Evolutionary conservation across 1,140 invertebrate species (phyloP).

Genomic region (Trypoxylus dichotomus): DNA sequence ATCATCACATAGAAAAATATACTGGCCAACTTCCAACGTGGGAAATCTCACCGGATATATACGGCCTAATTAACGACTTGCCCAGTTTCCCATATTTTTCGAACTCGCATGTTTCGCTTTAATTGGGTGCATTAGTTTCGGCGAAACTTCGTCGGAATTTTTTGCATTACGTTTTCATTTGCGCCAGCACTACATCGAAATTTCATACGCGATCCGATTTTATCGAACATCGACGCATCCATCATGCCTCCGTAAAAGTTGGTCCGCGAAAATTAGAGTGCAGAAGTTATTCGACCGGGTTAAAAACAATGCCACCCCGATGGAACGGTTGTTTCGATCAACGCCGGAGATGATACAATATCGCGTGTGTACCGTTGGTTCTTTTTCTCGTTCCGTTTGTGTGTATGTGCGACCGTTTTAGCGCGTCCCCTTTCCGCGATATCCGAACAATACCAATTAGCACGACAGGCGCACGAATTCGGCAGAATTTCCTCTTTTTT

Average conservation of each 20-base stretch:
- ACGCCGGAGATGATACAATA: background rate
- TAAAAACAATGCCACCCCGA: background rate
- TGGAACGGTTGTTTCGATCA: background rate
- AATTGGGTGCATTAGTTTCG: no score
- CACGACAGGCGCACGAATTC: background rate
- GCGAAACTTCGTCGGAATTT: background rate
- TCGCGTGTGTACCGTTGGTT: no score
- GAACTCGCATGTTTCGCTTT: no score
- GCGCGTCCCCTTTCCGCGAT: background rate
- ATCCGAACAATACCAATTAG: background rate
- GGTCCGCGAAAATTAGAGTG: background rate
- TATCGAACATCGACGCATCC: background rate
- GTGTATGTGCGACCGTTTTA: background rate
- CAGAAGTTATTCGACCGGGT: background rate
- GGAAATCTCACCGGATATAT: no score
- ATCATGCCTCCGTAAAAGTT: background rate
- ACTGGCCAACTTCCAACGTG: no score
- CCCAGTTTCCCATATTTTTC: no score
- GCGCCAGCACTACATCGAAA: background rate
- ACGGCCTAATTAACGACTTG: no score
- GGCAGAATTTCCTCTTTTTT: background rate
- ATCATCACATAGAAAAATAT: no score
- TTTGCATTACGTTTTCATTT: background rate
- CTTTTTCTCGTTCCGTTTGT: background rate
- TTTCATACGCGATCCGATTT: background rate